Base-by-base conservation (phyloP, 2,797 vertebrate species). In the Phoebastria nigripes region DNA sequence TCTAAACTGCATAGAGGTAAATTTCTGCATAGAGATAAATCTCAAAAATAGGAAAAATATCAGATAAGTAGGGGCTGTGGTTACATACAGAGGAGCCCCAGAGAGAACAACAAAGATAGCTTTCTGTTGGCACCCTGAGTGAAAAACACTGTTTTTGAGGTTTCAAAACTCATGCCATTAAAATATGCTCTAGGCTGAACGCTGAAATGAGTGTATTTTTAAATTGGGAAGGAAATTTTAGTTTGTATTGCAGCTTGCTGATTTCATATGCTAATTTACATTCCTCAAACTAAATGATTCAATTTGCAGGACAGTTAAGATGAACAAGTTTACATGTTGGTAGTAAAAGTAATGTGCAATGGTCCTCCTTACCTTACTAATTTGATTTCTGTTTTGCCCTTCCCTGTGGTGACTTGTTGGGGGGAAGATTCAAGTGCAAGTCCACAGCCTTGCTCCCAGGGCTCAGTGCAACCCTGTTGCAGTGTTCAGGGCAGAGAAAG, bases 151-250 rank as follows among this genome's bases (percentile, higher is more conserved):
- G 28, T 19, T 89, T 82, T 70, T 97, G 90, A 96, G 51, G 71
- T 94, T 96, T 94, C 94, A 95, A 93, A 97, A 96, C 72, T 92
- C n/a, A 79, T 51, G 39, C 91, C 86, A 87, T 96, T 95, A 94
- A 95, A 96, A 90, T 94, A 82, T 37, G 52, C 80, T 94, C 35
- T 59, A 66, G 87, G 94, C 83, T 72, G 46, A 94, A 84, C 87
- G 87, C 70, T 25, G 15, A 89, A 94, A 82, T 80, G 0, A 29
- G 4, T 61, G 4, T 82, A 59, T 93, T 96, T 89, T 91, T 87
- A 89, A 97, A 95, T 42, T 76, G 93, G 35, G 49, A 80, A 47
- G 15, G 49, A 70, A 67, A 74, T 59, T 74, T 78, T 74, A 56
- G 35, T 86, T 84, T 66, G 41, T 11, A 41, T 41, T 91, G 93